Evolutionary conservation across 2,113 vertebrate genomes (phyloP), one percentile per base, ranked within the genome.

Genomic region (Dermatemys mawii): DNA sequence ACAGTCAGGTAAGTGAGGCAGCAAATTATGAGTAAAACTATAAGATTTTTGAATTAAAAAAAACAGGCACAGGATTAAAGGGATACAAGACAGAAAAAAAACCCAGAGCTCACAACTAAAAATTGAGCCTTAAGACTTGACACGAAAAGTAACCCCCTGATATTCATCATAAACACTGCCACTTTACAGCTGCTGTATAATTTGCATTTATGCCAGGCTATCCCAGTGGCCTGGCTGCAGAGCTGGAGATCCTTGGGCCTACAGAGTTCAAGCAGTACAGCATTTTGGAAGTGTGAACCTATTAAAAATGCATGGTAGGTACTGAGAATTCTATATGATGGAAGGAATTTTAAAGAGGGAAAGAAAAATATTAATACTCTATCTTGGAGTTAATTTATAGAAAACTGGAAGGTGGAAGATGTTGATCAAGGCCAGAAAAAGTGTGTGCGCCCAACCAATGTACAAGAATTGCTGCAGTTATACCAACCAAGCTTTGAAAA

Each of bases 1-100:
- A 38, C 67, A 94, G 92, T 84, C 84, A 92, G 93, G 46, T 50
- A 32, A 97, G 83, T 60, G 86, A 95, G 94, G 89, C 92, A 95
- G 94, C 97, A 93, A 96, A 83, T 84, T 87, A 81, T 87, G 87
- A 86, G 70, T 70, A 85, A 60, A 87, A 93, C 82, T 93, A 95
- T 95, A 97, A 96, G 92, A 41, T 38, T 73, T 41, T 0, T 91
- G 93, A 94, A 96, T n/a, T 91, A 78, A 85, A 94, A 93, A 94
- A 88, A 60, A 16, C 11, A 32, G 29, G 57, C 13, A 14, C 57
- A 60, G 29, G 12, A 60, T 60, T 35, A 60, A 60, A 60, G 29
- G 6, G 29, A 60, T 13, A 16, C 57, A 60, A 35, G 57, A 60
- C 57, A 14, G 29, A 29, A 60, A 60, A 60, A 91, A 91, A 70